Evolutionary conservation across 2,113 vertebrate species (phyloP), one percentile per base, ranked within the genome.

Genomic region (Semicossyphus pulcher): DNA sequence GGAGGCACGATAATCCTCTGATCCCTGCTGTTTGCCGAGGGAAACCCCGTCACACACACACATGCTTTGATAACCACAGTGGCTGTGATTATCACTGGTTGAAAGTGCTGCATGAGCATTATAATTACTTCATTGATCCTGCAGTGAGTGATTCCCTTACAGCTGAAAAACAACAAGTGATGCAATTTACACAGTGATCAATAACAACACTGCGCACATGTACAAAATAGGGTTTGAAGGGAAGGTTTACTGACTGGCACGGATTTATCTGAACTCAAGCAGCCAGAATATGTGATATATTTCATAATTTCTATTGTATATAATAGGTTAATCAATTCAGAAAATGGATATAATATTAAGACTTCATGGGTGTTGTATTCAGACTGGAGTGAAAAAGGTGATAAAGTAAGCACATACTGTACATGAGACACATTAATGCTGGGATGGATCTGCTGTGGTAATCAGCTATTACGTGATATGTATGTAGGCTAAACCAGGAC

Each of bases 51-150:
- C 72, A 15, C 67, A 23, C 8, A 9, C 60, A n/a, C 25, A 2
- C 58, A 36, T 7, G 1, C 61, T 79, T 49, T 70, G 71, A 54
- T 69, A 56, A 72, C 60, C 36, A 48, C 5, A 49, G 51, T 69
- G 52, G 18, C 62, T n/a, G 4, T 9, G 23, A 66, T 52, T 44
- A 47, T 69, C 63, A 10, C 42, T 36, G 70, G 25, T 34, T 49
- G 59, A 78, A 79, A 84, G 32, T 49, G 42, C 63, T 42, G 59
- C 69, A 51, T 4, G 26, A 70, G 53, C 37, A 29, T 14, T 54
- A 57, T 60, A 67, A 88, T 79, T 15, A 60, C 56, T 29, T 52
- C 68, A 80, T 80, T 54, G 81, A 88, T 79, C 74, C 42, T 65
- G 44, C 15, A 11, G 47, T 9, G 0, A 45, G 67, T 69, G 58